Conservation (phyloP, 2,888 invertebrate species). For the Phlogophora meticulosa region DNA sequence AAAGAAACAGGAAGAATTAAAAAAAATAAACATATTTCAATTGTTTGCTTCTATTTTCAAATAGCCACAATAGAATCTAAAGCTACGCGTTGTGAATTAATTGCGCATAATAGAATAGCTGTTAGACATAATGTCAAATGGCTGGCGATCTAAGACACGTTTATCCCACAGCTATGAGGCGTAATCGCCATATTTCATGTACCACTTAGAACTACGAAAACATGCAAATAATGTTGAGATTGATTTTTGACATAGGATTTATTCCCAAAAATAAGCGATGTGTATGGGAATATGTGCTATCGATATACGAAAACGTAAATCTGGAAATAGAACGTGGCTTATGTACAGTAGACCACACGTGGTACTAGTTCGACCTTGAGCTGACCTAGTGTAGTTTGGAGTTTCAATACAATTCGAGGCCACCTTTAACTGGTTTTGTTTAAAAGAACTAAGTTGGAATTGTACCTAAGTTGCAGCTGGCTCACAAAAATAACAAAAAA, state of each 20-base stretch:
- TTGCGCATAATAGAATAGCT: slow-evolving; percentile 66
- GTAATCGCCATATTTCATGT: background rate
- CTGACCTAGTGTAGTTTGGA: too few species aligned
- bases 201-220: slow-evolving; percentile 4
- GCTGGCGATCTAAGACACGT: slow-evolving; percentile 37
- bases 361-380: too few species aligned
- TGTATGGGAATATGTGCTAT: background rate
- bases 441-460: too few species aligned
- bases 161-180: slow-evolving; percentile 10
- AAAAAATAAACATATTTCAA: slow-evolving; percentile 29
- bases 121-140: slow-evolving; percentile 67
- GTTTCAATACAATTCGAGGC: too few species aligned
- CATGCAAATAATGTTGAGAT: background rate
- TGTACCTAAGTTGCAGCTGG: too few species aligned
- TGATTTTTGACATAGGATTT: slow-evolving; percentile 1
- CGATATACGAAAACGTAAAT: background rate
- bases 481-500: too few species aligned
- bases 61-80: slow-evolving; percentile 48
- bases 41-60: slow-evolving; percentile 50
- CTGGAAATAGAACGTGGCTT: too few species aligned
- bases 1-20: slow-evolving; percentile 47
- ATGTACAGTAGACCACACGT: too few species aligned
- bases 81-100: slow-evolving; percentile 62
- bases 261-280: background rate
- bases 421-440: too few species aligned